These are phyloP conservation scores for Drosophila affinis DNA, from an alignment of 2,888 invertebrate genomes.

Conservation along the genomic window DNA sequence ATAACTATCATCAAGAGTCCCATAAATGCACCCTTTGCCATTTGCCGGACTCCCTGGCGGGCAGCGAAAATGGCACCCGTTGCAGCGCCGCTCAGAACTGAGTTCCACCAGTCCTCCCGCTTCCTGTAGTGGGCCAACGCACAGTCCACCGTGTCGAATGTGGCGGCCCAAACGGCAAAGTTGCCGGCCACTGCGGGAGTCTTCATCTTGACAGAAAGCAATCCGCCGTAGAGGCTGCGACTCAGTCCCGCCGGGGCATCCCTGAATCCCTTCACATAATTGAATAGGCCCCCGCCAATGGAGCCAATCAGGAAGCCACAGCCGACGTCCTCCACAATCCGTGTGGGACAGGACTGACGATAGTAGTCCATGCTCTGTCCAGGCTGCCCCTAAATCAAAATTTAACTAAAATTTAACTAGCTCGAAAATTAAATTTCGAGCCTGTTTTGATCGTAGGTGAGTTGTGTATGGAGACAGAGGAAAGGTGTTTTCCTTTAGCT, in stretches of 20 bases:
- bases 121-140: slow-evolving; percentile 57
- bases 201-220: slow-evolving; percentile 63
- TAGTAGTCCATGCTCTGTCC: slow-evolving; percentile 62
- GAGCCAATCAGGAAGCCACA: slow-evolving; percentile 70
- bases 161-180: slow-evolving; percentile 70
- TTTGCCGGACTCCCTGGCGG: slow-evolving; percentile 64
- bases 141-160: slow-evolving; percentile 68
- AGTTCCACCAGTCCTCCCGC: slow-evolving; percentile 66
- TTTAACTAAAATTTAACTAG: slow-evolving; percentile 21
- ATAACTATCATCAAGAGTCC: slow-evolving; percentile 65
- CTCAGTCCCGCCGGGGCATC: slow-evolving; percentile 58
- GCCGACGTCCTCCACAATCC: slow-evolving; percentile 71
- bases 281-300: slow-evolving; percentile 64
- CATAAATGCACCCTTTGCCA: slow-evolving; percentile 66
- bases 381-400: too few species aligned
- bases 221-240: slow-evolving; percentile 63
- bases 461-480: too few species aligned
- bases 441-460: not conserved
- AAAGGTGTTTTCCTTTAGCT: too few species aligned
- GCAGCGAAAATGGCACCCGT: slow-evolving; percentile 68
- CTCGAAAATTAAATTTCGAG: not conserved
- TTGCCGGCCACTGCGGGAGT: slow-evolving; percentile 64
- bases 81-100: slow-evolving; percentile 64
- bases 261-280: slow-evolving; percentile 61
- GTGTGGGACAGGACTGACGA: slow-evolving; percentile 69